A percentile compares a stretch with the other conserved stretches of the same genome.
phyloP scores from a whole-genome alignment of 2,113 vertebrate species.

The Neogobius melanostomus region DNA sequence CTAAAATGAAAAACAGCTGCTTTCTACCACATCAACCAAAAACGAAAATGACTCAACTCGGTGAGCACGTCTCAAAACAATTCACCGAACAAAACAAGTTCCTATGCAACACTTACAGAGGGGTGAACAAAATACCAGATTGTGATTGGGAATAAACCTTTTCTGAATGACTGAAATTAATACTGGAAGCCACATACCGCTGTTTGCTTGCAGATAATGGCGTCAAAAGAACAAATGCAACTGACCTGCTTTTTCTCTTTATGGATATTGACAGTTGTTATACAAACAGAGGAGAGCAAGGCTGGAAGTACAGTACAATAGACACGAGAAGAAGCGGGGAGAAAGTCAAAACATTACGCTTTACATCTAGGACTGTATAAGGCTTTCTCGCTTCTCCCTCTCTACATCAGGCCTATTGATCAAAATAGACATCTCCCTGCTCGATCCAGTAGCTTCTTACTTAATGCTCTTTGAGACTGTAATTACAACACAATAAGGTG shows the following conservation, averaged over 20 bases:
- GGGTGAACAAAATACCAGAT: background rate
- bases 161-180: conserved; percentile 10
- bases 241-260: conserved; percentile 34
- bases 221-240: conserved; percentile 24
- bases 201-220: conserved; percentile 20
- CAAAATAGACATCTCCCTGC: too few relatives aligned
- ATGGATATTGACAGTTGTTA: conserved; percentile 18
- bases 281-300: conserved; percentile 37
- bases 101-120: background rate
- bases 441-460: conserved; percentile 50
- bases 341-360: conserved; percentile 1
- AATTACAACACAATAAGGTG: background rate
- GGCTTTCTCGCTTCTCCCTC: too few relatives aligned
- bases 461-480: conserved; percentile 38
- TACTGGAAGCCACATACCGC: background rate
- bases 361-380: too few relatives aligned
- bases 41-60: background rate
- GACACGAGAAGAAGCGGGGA: conserved; percentile 31
- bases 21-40: background rate
- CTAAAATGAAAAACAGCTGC: background rate
- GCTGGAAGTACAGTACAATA: conserved; percentile 48
- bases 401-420: too few relatives aligned
- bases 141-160: background rate
- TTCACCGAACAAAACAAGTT: background rate
- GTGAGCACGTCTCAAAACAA: background rate